Conservation (phyloP, 1,140 invertebrate genomes). For the Drosophila pectinifera region DNA sequence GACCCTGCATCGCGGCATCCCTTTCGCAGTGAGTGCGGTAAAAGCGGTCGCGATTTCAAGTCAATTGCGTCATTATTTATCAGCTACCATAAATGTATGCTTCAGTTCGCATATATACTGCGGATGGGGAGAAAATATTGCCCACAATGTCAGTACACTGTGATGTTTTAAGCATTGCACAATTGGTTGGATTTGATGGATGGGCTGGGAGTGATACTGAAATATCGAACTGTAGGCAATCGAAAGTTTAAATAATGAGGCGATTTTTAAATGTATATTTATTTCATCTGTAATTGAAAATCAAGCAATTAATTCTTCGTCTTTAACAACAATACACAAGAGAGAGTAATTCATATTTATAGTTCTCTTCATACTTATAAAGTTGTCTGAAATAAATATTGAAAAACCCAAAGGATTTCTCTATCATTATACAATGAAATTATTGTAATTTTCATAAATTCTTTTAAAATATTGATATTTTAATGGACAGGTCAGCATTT, state of each 20-base stretch:
- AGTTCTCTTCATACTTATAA: too few relatives aligned
- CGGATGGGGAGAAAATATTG: constrained; percentile 7
- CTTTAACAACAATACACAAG: not conserved
- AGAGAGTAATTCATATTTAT: too few relatives aligned
- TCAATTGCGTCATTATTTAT: constrained; percentile 80
- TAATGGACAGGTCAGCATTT: not conserved
- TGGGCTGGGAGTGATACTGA: constrained; percentile 5
- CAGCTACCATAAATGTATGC: constrained; percentile 62
- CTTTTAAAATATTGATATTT: not conserved
- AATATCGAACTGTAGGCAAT: not conserved
- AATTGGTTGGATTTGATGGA: constrained; percentile 30
- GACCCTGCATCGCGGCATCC: not conserved
- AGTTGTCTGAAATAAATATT: too few relatives aligned
- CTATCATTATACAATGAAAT: too few relatives aligned
- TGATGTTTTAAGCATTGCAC: constrained; percentile 46
- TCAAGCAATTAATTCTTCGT: not conserved
- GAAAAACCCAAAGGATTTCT: too few relatives aligned
- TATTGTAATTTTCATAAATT: too few relatives aligned
- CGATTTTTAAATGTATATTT: not conserved
- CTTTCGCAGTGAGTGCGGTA: constrained; percentile 43
- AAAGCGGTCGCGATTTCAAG: constrained; percentile 69
- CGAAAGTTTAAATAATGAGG: not conserved
- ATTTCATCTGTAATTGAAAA: constrained; percentile 13
- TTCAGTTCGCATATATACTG: constrained; percentile 1
- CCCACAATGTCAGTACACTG: constrained; percentile 30